phyloP scores from a whole-genome alignment of 2,888 invertebrate species.

The Chesias legatella region DNA sequence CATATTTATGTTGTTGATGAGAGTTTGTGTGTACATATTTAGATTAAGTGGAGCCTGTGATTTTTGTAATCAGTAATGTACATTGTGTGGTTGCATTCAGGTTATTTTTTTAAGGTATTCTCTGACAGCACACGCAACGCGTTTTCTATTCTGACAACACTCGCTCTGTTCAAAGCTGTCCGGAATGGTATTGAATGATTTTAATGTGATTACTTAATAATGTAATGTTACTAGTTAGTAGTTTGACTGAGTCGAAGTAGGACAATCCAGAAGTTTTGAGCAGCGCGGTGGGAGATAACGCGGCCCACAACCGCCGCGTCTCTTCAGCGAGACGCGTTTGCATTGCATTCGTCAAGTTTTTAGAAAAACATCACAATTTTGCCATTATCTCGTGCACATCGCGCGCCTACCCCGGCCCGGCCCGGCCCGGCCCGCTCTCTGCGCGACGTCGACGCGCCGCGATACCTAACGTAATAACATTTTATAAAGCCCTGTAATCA shows the following conservation, averaged over 20 bases:
- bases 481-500: slow-evolving; percentile 61
- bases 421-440: slow-evolving; percentile 41
- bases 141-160: slow-evolving; percentile 27
- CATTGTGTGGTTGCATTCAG: slow-evolving; percentile 56
- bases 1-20: slow-evolving; percentile 65
- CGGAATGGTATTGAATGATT: slow-evolving; percentile 17
- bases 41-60: slow-evolving; percentile 75
- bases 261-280: slow-evolving; percentile 33
- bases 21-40: slow-evolving; percentile 77
- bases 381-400: slow-evolving; percentile 68
- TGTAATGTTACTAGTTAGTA: slow-evolving; percentile 12
- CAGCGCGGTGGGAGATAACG: slow-evolving; percentile 30
- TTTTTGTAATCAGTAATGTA: slow-evolving; percentile 62
- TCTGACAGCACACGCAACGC: slow-evolving; percentile 26
- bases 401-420: slow-evolving; percentile 43
- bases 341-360: slow-evolving; percentile 40
- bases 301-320: slow-evolving; percentile 25
- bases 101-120: slow-evolving; percentile 38
- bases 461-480: slow-evolving; percentile 51
- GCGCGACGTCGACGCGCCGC: slow-evolving; percentile 56
- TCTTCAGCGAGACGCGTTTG: slow-evolving; percentile 30
- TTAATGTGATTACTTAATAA: slow-evolving; percentile 14
- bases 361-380: slow-evolving; percentile 79
- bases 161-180: slow-evolving; percentile 18
- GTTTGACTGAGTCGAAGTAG: slow-evolving; percentile 16